Percentiles rank a stretch among this genome's conserved stretches.
phyloP scores from a whole-genome alignment of 2,797 vertebrate genomes.

The Diceros bicornis region DNA sequence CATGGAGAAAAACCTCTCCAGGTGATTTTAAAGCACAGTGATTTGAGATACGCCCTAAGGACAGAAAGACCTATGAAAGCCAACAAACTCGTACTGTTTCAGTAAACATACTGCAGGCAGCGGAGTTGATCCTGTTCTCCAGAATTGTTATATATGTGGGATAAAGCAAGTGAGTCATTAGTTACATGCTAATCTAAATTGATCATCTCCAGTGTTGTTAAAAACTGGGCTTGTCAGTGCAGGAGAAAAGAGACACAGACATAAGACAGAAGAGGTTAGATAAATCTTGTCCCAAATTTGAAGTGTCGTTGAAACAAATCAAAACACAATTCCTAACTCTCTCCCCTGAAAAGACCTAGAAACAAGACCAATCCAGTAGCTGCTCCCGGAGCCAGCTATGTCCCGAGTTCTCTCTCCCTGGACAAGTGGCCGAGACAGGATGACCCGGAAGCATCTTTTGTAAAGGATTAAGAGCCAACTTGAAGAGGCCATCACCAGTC shows the following conservation, averaged over 20 bases:
- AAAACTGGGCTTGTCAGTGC: not conserved
- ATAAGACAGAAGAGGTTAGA: not conserved
- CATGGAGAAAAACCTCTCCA: not conserved
- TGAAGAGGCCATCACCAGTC: not conserved
- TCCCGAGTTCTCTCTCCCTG: not conserved
- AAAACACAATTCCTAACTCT: not conserved
- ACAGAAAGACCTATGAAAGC: too few relatives aligned
- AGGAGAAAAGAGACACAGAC: not conserved
- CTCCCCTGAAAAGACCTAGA: not conserved
- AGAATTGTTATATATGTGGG: accelerated
- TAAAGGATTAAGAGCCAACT: accelerated
- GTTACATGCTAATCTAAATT: accelerated
- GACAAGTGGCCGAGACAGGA: not conserved
- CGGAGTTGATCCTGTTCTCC: accelerated
- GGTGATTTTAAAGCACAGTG: not conserved
- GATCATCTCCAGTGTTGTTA: not conserved
- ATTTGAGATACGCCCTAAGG: not conserved
- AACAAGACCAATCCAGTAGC: accelerated
- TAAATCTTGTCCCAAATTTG: not conserved
- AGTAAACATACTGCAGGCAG: accelerated
- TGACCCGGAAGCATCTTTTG: accelerated
- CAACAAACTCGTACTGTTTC: not conserved
- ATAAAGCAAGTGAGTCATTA: not conserved
- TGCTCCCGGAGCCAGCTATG: accelerated
- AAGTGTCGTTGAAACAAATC: not conserved